phyloP scores from a whole-genome alignment of 2,113 vertebrate species.

The Pyxicephalus adspersus region DNA sequence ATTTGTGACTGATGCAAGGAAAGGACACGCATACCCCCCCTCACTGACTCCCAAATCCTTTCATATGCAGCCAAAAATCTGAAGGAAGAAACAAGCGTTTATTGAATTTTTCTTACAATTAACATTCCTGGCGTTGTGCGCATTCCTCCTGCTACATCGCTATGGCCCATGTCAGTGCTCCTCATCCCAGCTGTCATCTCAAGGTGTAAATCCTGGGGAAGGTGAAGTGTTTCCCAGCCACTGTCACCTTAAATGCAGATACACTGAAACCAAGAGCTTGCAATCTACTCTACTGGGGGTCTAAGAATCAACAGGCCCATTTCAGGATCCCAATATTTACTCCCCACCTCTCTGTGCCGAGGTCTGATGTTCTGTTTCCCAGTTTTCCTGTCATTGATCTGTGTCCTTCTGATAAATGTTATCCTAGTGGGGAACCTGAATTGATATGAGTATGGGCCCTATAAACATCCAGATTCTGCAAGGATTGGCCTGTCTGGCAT shows the following conservation, averaged over 20 bases:
- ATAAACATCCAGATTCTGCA: too few relatives aligned
- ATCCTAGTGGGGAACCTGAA: too few relatives aligned
- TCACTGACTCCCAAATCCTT: background rate
- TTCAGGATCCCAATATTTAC: too few relatives aligned
- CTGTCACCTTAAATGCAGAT: background rate
- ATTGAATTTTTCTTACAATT: slow-evolving; percentile 22
- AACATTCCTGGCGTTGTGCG: background rate
- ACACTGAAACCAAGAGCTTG: background rate
- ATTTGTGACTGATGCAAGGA: slow-evolving; percentile 7
- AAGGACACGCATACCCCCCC: background rate
- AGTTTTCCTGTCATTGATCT: too few relatives aligned
- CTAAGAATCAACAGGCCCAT: background rate
- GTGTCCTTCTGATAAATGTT: too few relatives aligned
- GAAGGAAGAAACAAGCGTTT: slow-evolving; percentile 3
- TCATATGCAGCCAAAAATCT: slow-evolving; percentile 14
- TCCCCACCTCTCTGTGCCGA: too few relatives aligned
- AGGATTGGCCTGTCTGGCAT: too few relatives aligned
- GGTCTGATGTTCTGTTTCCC: too few relatives aligned
- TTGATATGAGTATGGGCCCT: too few relatives aligned
- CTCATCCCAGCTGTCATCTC: too few relatives aligned
- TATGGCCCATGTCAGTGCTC: too few relatives aligned
- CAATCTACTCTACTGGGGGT: background rate
- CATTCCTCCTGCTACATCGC: too few relatives aligned
- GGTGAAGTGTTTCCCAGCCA: background rate
- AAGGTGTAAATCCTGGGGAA: background rate